These are phyloP conservation scores for Crocuta crocuta DNA, from an alignment of 2,113 vertebrate genomes.

Conservation along the genomic window DNA sequence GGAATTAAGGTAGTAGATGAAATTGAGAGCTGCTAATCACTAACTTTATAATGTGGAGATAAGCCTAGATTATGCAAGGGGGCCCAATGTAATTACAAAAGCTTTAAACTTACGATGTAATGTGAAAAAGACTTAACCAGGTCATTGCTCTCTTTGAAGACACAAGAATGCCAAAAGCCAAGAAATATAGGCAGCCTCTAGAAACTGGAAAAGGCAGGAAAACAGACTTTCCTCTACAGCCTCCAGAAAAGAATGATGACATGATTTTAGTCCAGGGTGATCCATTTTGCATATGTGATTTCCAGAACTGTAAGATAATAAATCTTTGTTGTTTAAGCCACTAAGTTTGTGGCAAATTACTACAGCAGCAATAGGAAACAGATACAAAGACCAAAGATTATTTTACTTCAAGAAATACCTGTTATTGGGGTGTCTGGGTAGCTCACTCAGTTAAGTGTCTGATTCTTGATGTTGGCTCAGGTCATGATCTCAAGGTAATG, in stretches of 20 bases:
- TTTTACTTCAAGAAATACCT: conserved; percentile 23
- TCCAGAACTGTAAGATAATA: neutral
- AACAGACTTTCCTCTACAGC: neutral
- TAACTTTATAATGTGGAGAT: neutral
- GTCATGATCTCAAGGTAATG: no score
- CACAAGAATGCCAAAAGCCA: neutral
- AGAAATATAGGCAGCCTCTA: neutral
- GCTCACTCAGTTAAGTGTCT: no score
- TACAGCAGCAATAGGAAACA: neutral
- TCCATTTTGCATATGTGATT: neutral
- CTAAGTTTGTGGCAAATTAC: neutral
- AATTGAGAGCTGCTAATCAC: neutral
- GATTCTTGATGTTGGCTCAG: no score
- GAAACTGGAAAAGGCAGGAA: neutral
- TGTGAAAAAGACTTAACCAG: neutral
- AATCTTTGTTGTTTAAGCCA: neutral
- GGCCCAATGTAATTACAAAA: neutral
- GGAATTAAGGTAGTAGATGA: neutral
- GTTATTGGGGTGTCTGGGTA: no score
- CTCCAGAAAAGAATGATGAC: neutral
- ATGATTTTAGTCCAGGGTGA: neutral
- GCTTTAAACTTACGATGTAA: neutral
- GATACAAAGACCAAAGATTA: neutral
- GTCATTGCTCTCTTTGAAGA: neutral
- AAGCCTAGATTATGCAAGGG: neutral